Conservation (phyloP, 64 coral and sea anemone genomes). For the Cladopsammia gracilis region DNA sequence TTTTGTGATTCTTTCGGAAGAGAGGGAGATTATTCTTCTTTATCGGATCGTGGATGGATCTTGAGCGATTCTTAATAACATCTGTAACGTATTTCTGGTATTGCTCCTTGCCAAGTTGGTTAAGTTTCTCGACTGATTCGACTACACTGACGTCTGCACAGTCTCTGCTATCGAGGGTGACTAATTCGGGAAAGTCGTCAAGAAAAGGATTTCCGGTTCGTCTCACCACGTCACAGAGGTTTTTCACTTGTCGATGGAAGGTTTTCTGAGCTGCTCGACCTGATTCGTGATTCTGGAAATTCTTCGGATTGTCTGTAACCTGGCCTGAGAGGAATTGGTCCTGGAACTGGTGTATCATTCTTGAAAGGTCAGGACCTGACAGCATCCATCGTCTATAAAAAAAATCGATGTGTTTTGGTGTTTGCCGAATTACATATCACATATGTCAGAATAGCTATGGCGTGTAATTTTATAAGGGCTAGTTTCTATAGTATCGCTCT, state of each 20-base stretch:
- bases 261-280: slow-evolving; percentile 65
- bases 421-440: not conserved
- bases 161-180: slow-evolving; percentile 71
- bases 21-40: slow-evolving; percentile 60
- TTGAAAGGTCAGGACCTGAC: slow-evolving; percentile 55
- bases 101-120: slow-evolving; percentile 32
- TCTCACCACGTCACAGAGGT: slow-evolving; percentile 58
- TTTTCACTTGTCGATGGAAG: slow-evolving; percentile 74
- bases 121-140: slow-evolving; percentile 42
- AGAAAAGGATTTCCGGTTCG: slow-evolving; percentile 74
- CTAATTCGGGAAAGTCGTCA: slow-evolving; percentile 76
- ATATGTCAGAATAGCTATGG: not conserved
- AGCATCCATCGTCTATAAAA: slow-evolving; percentile 68
- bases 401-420: not conserved
- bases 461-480: not conserved
- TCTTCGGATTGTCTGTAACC: slow-evolving; percentile 69
- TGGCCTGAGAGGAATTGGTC: slow-evolving; percentile 59
- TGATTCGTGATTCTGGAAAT: slow-evolving; percentile 69
- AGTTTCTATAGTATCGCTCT: slow-evolving; percentile 6
- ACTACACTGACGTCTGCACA: slow-evolving; percentile 53
- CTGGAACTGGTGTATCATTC: slow-evolving; percentile 70
- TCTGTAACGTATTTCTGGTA: slow-evolving; percentile 43
- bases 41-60: slow-evolving; percentile 42
- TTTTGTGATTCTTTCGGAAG: slow-evolving; percentile 56
- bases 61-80: slow-evolving; percentile 33